Base-by-base conservation (phyloP, 1,140 invertebrate genomes). In the Drosophila willistoni region DNA sequence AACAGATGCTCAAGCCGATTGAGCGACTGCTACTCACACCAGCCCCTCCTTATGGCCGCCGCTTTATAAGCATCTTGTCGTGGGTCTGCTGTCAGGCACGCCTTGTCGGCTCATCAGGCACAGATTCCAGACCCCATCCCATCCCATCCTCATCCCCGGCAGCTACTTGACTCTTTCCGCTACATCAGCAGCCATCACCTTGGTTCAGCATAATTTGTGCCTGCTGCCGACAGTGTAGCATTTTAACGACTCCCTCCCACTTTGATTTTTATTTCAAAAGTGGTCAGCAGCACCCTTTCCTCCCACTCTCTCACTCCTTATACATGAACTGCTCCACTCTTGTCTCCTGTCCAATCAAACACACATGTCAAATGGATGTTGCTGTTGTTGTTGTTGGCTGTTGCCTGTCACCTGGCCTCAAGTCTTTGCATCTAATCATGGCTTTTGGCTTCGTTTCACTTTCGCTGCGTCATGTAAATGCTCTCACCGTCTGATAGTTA, bases 401-500 rank as follows among this genome's bases (percentile, higher is more conserved):
- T 77, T 77, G 74, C 73, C 74, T 77, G 75, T 77, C 75, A 68
- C 68, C 73, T 51, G 75, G 60, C 39, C 60, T 44, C 80, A 79
- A 77, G 71, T 60, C 62, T 59, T 74, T 69, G 70, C 68, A 85
- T 85, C 83, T 84, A 84, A 84, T 84, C 81, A 77, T 59, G 65
- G 78, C 73, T 69, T 68, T 68, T 36, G 70, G 78, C 70, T 77
- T 69, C 81, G 70, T 86, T 87, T 86, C 75, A 86, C 82, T 86
- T 86, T 86, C 82, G 82, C 82, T 69, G 83, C 79, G 82, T 86
- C 83, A 87, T 87, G 82, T 86, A 86, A 85, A 85, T 86, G 82
- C 81, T 83, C 75, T 87, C 74, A 60, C 70, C 2, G 36, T 68
- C 54, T 55, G 59, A 63, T 76, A 75, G 60, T 77, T 76, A 76